Evolutionary conservation across 2,797 vertebrate species (phyloP).

Genomic region (Darevskia nairensis): DNA sequence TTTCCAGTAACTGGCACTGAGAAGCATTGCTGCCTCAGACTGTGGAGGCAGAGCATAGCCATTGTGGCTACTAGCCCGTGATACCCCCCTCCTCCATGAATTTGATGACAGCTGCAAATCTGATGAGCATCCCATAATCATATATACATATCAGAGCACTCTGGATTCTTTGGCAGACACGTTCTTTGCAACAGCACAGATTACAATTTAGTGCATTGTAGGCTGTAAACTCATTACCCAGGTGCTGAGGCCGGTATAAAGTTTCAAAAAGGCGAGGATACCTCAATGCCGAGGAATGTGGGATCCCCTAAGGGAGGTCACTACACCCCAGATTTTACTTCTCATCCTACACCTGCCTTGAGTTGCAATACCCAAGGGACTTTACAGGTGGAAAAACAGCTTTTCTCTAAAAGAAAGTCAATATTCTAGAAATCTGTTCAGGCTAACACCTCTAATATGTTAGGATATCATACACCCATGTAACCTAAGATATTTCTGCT

Average conservation of each 20-base stretch:
- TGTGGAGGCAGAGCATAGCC: too few relatives aligned
- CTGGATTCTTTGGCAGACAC: neutral
- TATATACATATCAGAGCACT: neutral
- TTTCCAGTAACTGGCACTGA: too few relatives aligned
- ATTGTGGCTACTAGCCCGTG: too few relatives aligned
- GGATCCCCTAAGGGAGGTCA: slow-evolving; percentile 25
- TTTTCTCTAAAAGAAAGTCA: neutral
- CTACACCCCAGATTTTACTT: neutral
- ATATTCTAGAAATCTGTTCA: too few relatives aligned
- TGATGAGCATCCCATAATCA: too few relatives aligned
- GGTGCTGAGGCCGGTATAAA: slow-evolving; percentile 34
- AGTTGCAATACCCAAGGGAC: neutral
- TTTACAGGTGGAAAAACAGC: too few relatives aligned
- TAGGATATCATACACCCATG: too few relatives aligned
- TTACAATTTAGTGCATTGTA: neutral
- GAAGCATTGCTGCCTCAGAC: too few relatives aligned
- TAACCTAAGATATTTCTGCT: too few relatives aligned
- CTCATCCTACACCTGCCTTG: neutral
- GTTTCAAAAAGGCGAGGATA: slow-evolving; percentile 24
- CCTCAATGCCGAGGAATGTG: slow-evolving; percentile 31
- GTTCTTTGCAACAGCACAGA: neutral
- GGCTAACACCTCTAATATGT: too few relatives aligned
- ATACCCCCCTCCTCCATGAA: too few relatives aligned
- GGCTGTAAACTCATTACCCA: slow-evolving; percentile 4
- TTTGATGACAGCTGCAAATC: too few relatives aligned